A percentile compares a stretch with the other conserved stretches of the same genome.
Conservation (phyloP, 2,888 invertebrate genomes). For the Rhingia rostrata region DNA sequence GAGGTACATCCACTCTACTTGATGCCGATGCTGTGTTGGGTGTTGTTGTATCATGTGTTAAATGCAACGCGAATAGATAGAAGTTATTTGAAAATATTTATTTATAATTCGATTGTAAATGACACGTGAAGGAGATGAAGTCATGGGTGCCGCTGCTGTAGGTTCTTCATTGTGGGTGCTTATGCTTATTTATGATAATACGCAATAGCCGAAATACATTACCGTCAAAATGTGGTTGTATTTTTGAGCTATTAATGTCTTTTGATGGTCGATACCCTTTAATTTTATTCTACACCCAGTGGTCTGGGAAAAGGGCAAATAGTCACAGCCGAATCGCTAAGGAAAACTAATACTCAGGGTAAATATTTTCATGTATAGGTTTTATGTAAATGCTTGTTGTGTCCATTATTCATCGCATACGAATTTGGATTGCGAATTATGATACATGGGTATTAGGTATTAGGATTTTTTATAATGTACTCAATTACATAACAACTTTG, state of each 20-base stretch:
- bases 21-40: slow-evolving; percentile 16
- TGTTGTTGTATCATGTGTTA: slow-evolving; percentile 32
- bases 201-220: background rate
- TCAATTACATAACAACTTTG: too few relatives aligned
- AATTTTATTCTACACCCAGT: background rate
- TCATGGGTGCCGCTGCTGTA: slow-evolving; percentile 10
- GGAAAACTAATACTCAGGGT: too few relatives aligned
- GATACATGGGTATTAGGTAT: too few relatives aligned
- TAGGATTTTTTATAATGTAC: too few relatives aligned
- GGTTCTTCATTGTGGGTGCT: slow-evolving; percentile 19
- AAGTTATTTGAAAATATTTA: slow-evolving; percentile 52
- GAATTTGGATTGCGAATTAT: too few relatives aligned
- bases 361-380: too few relatives aligned
- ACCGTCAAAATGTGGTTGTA: background rate
- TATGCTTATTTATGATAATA: slow-evolving; percentile 17
- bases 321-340: background rate
- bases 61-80: slow-evolving; percentile 40
- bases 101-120: slow-evolving; percentile 55
- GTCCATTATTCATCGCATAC: too few relatives aligned
- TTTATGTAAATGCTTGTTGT: too few relatives aligned
- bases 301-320: background rate
- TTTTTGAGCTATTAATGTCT: background rate
- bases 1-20: slow-evolving; percentile 5
- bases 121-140: slow-evolving; percentile 46
- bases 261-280: background rate